Percentiles rank a stretch among this genome's conserved stretches.
phyloP scores from a whole-genome alignment of 2,797 vertebrate genomes.

The Gadopsis marmoratus region DNA sequence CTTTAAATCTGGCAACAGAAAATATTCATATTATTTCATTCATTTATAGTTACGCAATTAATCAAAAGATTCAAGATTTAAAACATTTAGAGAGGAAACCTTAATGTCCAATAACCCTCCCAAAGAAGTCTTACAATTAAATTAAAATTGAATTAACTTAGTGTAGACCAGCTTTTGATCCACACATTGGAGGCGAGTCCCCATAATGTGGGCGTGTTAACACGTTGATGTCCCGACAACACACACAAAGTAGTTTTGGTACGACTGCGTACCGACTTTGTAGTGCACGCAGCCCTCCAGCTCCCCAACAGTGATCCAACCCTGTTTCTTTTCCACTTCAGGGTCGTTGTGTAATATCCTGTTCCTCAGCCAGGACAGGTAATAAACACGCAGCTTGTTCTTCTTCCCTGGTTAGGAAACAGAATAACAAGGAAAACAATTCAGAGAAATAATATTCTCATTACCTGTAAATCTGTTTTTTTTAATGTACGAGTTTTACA shows the following conservation, averaged over 20 bases:
- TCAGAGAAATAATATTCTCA: not conserved
- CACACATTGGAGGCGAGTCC: not conserved
- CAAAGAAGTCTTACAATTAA: not conserved
- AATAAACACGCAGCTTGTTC: conserved; percentile 98
- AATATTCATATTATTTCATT: not conserved
- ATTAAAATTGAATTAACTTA: not conserved
- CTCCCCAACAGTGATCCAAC: conserved; percentile 97
- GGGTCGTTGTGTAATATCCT: conserved; percentile 98
- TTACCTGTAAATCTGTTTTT: not conserved
- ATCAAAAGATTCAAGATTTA: no score
- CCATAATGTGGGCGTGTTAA: no score
- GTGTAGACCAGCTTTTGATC: no score
- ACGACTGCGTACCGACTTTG: conserved; percentile 99
- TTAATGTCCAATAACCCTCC: not conserved
- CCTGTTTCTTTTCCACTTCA: conserved; percentile 98
- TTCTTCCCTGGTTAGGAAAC: conserved; percentile 90
- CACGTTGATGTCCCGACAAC: not conserved
- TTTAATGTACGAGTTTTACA: not conserved
- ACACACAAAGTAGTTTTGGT: rapidly evolving
- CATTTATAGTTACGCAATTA: not conserved
- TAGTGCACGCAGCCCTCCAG: conserved; percentile 98
- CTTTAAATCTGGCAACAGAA: not conserved
- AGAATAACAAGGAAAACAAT: not conserved
- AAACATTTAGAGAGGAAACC: not conserved
- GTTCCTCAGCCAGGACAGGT: conserved; percentile 98